Conservation (phyloP, 1,140 invertebrate species). For the Ectropis grisescens region DNA sequence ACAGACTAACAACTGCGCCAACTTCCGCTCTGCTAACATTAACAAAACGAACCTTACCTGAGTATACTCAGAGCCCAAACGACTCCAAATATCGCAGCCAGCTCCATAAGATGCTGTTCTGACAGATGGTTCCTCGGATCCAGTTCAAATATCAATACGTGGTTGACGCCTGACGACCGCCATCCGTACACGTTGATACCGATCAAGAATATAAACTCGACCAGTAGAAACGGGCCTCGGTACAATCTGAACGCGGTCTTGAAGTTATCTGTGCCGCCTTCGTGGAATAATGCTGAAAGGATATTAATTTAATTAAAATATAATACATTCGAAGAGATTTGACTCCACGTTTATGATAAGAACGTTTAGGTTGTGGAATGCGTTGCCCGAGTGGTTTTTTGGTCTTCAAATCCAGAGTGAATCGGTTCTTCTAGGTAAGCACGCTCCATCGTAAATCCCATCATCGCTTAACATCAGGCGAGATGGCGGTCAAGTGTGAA, state of each 20-base stretch:
- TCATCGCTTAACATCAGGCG: no score
- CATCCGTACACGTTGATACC: slow-evolving; percentile 99
- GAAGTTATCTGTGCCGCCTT: slow-evolving; percentile 78
- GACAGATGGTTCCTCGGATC: slow-evolving; percentile 97
- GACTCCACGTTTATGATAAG: no score
- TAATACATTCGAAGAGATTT: no score
- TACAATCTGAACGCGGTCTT: slow-evolving; percentile 89
- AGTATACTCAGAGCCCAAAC: slow-evolving; percentile 92
- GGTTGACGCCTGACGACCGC: slow-evolving; percentile 98
- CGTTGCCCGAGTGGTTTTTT: no score
- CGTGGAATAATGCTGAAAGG: slow-evolving; percentile 80
- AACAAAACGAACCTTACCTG: no score
- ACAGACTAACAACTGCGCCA: no score
- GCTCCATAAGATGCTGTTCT: slow-evolving; percentile 97
- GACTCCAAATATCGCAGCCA: slow-evolving; percentile 95
- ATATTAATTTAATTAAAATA: not conserved
- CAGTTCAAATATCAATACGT: slow-evolving; percentile 98
- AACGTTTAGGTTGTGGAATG: no score
- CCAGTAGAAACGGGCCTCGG: slow-evolving; percentile 91
- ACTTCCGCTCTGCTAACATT: no score
- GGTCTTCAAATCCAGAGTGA: no score
- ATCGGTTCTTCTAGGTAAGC: no score
- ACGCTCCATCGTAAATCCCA: no score
- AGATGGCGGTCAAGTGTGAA: no score
- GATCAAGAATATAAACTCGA: slow-evolving; percentile 95